Conservation (phyloP, 2,797 vertebrate genomes). For the Propithecus perrieri region DNA sequence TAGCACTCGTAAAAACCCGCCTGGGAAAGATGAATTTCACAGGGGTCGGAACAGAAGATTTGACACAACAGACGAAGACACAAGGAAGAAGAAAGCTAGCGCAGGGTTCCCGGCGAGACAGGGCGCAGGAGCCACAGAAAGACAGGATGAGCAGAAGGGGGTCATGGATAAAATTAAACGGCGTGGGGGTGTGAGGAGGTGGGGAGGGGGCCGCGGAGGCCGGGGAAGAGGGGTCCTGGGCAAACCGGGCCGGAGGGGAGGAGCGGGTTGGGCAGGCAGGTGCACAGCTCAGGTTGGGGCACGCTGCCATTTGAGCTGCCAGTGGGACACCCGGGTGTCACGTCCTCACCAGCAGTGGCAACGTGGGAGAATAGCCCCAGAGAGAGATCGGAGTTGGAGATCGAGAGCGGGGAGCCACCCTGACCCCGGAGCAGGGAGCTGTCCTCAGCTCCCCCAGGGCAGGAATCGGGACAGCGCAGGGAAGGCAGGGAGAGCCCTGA, state of each 20-base stretch:
- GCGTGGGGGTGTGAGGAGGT: background rate
- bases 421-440: background rate
- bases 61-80: background rate
- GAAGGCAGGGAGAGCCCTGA: background rate
- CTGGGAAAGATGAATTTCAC: background rate
- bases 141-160: background rate
- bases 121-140: background rate
- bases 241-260: fast-evolving
- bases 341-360: background rate
- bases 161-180: background rate
- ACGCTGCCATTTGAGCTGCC: fast-evolving
- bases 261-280: background rate
- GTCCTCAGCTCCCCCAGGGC: background rate
- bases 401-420: background rate
- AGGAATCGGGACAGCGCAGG: background rate
- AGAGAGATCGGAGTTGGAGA: background rate
- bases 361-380: background rate
- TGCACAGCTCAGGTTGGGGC: background rate
- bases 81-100: background rate
- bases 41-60: background rate
- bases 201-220: fast-evolving
- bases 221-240: background rate
- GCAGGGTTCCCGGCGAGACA: fast-evolving
- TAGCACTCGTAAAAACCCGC: fast-evolving
- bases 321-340: background rate